phyloP scores from a whole-genome alignment of 2,113 vertebrate genomes.

The Corvus hawaiiensis region DNA sequence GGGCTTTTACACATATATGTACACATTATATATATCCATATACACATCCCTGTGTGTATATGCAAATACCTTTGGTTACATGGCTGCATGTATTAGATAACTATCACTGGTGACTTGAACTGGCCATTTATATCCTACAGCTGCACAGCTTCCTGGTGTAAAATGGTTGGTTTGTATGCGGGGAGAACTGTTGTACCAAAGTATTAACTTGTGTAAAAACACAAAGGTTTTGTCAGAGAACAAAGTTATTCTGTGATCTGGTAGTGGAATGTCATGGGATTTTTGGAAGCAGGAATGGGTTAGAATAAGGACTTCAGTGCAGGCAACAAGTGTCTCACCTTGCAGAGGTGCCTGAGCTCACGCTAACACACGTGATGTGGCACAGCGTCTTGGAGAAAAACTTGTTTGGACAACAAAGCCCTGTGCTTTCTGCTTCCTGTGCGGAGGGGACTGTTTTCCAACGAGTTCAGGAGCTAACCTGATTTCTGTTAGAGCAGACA shows the following conservation, averaged over 20 bases:
- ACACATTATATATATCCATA: background rate
- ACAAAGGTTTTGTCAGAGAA: background rate
- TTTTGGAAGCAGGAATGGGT: background rate
- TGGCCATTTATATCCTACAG: background rate
- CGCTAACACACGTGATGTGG: rapidly evolving
- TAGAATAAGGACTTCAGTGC: background rate
- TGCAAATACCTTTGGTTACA: background rate
- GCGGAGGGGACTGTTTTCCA: background rate
- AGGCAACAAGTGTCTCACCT: background rate
- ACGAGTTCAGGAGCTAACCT: background rate
- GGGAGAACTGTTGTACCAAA: background rate
- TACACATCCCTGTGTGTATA: background rate
- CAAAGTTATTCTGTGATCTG: background rate
- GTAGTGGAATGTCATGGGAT: background rate
- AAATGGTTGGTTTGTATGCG: background rate
- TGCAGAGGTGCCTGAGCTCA: background rate
- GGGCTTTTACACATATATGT: background rate
- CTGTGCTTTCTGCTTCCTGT: background rate
- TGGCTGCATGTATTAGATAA: background rate
- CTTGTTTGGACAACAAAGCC: background rate
- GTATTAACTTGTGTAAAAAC: background rate
- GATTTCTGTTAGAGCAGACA: background rate
- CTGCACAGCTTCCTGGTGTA: background rate
- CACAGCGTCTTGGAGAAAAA: background rate
- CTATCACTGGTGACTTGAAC: background rate